Base-by-base conservation (phyloP, 2,113 vertebrate genomes). In the Todiramphus chloris region DNA sequence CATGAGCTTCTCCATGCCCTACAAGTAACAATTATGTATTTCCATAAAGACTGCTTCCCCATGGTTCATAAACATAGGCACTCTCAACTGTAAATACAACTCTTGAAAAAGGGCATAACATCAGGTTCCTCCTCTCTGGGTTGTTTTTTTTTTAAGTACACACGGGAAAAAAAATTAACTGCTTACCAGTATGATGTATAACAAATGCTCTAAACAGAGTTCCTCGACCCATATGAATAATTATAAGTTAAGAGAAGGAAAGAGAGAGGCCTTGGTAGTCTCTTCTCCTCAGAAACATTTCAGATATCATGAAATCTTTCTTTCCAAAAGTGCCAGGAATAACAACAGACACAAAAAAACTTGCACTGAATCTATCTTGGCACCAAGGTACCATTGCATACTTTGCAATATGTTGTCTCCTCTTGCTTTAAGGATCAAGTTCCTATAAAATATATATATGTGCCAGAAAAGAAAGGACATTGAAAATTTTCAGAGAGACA, bases 211-310 rank as follows among this genome's bases (percentile, higher is more conserved):
- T 69, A 81, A 84, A 46, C 33, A 82, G 43, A 83, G 48, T 20
- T 91, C 39, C 24, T 76, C 69, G 44, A 51, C 14, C 23, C 58
- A 46, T 30, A 24, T 1, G 6, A 56, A 72, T 64, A 78, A 64
- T 27, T 63, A 64, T 63, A 70, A 73, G 23, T 50, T 44, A 50
- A 44, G 9, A 6, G 10, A 46, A 46, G 25, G 28, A 18, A 15
- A 44, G n/a, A 30, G 11, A 19, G 44, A 87, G 63, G 41, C 35
- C 51, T 84, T 94, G 78, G 73, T 92, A 72, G 58, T 28, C 59
- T 82, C 64, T 95, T 95, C 93, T 89, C 75, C 62, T 85, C 73
- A 94, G 87, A 96, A 94, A 85, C 46, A 89, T 83, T 87, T 72
- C 43, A 85, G 68, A 62, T 31, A 16, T 92, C 95, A 69, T 59